Evolutionary conservation across 2,888 invertebrate species (phyloP), one percentile per base, ranked within the genome.

Genomic region (Drosophila paramelanica): DNA sequence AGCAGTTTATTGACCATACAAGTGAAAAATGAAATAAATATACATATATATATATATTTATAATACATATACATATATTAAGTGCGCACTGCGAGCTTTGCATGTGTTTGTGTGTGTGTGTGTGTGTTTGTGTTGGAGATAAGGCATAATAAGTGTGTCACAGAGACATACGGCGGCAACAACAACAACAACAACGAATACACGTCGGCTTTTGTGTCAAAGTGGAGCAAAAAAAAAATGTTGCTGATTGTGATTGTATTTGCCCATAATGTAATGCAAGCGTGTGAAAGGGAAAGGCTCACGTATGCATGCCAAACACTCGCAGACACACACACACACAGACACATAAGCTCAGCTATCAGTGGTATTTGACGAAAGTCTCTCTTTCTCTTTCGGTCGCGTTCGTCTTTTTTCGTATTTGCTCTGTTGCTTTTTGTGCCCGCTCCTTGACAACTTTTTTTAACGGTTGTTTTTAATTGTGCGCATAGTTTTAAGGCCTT

Each of bases 161-260:
- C 81, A 73, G 64, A 69, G 61, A 72, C 49, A 74, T 47, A 55
- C 52, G 49, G 56, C 31, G 67, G 57, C 67, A 72, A 67, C 67
- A 70, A 59, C 38, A 71, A 46, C 55, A 56, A 56, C 39, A 46
- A 41, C 52, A 53, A 42, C 14, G 31, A 52, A 41, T 43, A 46
- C 65, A 74, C 62, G 64, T 73, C 75, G 64, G 75, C 82, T 81
- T 79, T 84, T 87, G 68, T 77, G 72, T 61, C 69, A 72, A 81
- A 81, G 64, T 84, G 69, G 82, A 84, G 79, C 81, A 82, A 73
- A 74, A 31, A 31, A 31, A 82, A 61, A 65, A 67, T 79, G 65
- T 58, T 77, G 56, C 77, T 83, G 66, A 74, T 74, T 77, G 58
- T 74, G 71, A 59, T 67, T 71, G 76, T 71, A 56, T 81, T 60